phyloP scores from a whole-genome alignment of 2,888 invertebrate genomes.

The Amiota communis region DNA sequence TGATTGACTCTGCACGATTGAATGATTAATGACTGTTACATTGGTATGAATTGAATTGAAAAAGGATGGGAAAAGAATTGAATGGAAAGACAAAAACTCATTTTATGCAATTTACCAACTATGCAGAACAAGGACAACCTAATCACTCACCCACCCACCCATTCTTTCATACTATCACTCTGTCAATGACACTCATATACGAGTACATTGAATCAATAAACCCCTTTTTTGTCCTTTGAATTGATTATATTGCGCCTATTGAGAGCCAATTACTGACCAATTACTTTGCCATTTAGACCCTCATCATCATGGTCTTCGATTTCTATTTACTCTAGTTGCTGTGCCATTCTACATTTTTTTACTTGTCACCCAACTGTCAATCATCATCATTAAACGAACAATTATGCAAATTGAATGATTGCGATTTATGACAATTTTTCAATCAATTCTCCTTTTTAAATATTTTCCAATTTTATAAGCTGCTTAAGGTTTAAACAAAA shows the following conservation, averaged over 20 bases:
- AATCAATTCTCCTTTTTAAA: conserved; percentile 16
- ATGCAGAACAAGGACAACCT: not conserved
- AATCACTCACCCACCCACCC: too few relatives aligned
- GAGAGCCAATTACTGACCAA: conserved; percentile 55
- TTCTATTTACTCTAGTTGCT: not conserved
- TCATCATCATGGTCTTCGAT: not conserved
- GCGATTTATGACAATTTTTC: conserved; percentile 60
- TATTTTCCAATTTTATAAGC: too few relatives aligned
- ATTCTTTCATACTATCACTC: too few relatives aligned
- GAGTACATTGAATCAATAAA: too few relatives aligned
- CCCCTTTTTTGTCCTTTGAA: too few relatives aligned
- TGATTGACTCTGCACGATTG: conserved; percentile 8
- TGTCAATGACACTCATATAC: too few relatives aligned
- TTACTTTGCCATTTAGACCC: conserved; percentile 45
- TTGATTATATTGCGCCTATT: conserved; percentile 24
- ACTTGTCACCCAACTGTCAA: conserved; percentile 38
- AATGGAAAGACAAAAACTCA: not conserved
- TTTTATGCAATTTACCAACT: conserved; percentile 10
- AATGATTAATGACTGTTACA: conserved; percentile 19
- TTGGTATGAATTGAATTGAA: not conserved
- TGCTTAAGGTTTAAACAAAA: too few relatives aligned
- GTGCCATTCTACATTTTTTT: not conserved
- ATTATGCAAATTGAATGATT: conserved; percentile 64
- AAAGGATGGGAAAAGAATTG: not conserved
- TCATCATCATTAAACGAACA: conserved; percentile 57